Conservation (phyloP, 2,888 invertebrate genomes). For the Eledona agricola region DNA sequence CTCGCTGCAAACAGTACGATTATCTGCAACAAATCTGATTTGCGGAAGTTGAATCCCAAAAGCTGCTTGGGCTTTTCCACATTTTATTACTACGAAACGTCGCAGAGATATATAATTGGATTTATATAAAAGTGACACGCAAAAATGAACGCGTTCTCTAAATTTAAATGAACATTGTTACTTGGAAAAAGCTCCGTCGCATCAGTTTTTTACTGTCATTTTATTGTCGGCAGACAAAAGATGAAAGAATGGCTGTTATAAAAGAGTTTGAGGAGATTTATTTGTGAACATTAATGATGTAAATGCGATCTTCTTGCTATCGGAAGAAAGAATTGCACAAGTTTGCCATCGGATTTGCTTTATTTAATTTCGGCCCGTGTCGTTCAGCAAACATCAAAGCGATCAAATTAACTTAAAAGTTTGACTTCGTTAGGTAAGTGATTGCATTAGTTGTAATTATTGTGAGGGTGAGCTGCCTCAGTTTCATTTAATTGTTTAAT, state of each 20-base stretch:
- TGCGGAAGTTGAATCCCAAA: slow-evolving; percentile 25
- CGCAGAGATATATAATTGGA: slow-evolving; percentile 3
- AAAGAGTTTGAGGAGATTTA: slow-evolving; percentile 6
- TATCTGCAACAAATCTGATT: slow-evolving; percentile 31
- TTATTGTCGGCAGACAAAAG: slow-evolving; percentile 4
- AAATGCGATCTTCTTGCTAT: no score
- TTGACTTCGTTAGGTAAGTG: slow-evolving; percentile 20
- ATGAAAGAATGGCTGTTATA: slow-evolving; percentile 12
- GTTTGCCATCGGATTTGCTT: slow-evolving; percentile 39
- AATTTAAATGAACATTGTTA: slow-evolving; percentile 14
- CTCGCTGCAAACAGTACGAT: slow-evolving; percentile 30
- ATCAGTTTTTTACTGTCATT: slow-evolving; percentile 2
- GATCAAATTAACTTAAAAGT: slow-evolving; percentile 29
- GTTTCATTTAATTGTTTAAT: slow-evolving; percentile 16
- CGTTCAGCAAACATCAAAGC: slow-evolving; percentile 22
- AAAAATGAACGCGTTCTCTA: no score
- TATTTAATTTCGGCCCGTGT: slow-evolving; percentile 30
- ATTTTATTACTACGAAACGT: slow-evolving; percentile 10
- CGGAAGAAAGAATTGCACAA: slow-evolving; percentile 39
- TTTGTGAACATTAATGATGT: slow-evolving; percentile 4
- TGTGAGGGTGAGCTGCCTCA: slow-evolving; percentile 18
- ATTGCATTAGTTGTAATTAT: slow-evolving; percentile 32
- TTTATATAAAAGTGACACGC: no score
- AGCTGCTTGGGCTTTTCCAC: slow-evolving; percentile 23
- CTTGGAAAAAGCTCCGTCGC: slow-evolving; percentile 4